Base-by-base conservation (phyloP, 2,888 invertebrate genomes). In the Ischnus inquisitorius region DNA sequence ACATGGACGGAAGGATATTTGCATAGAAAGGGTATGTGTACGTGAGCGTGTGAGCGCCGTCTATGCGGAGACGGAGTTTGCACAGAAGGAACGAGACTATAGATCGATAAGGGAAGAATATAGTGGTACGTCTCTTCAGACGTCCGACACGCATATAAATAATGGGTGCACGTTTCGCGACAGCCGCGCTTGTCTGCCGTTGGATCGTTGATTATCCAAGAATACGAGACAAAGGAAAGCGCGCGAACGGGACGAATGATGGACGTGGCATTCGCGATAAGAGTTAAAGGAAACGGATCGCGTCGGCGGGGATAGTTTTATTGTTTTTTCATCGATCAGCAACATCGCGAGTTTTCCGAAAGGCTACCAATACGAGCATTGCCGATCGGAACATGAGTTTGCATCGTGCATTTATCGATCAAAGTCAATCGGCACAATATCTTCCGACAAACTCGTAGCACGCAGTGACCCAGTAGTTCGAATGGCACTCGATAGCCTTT, bases 61-160 rank as follows among this genome's bases (percentile, higher is more conserved):
- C 54, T 65, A 4, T 48, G n/a, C n/a, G n/a, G 48, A 48, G 48
- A 48, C 22, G 19, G 6, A 34, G 60, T 46, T 14, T 28, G 54
- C 19, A 41, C 39, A 43, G 28, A 64, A 43, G 28, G 16, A 67
- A 16, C 14, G 67, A 67, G 57, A 68, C 39, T n/a, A 76, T 60
- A 77, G 76, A 82, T 82, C 82, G 82, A 82, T 82, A 82, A 16
- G 39, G 34, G 46, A 72, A 67, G 72, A 72, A 77, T 77, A 68
- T 68, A 64, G 74, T n/a, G 28, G 43, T 62, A 80, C 74, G 60
- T 82, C 60, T 77, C 77, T 28, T n/a, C 41, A 19, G 51, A 60
- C 72, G 48, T 77, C 72, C 77, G 67, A 48, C 39, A 68, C 51
- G 34, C 64, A 64, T 62, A 43, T 75, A 67, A 83, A 79, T 79